phyloP scores from a whole-genome alignment of 2,888 invertebrate genomes.

The Heliconius ismenius region DNA sequence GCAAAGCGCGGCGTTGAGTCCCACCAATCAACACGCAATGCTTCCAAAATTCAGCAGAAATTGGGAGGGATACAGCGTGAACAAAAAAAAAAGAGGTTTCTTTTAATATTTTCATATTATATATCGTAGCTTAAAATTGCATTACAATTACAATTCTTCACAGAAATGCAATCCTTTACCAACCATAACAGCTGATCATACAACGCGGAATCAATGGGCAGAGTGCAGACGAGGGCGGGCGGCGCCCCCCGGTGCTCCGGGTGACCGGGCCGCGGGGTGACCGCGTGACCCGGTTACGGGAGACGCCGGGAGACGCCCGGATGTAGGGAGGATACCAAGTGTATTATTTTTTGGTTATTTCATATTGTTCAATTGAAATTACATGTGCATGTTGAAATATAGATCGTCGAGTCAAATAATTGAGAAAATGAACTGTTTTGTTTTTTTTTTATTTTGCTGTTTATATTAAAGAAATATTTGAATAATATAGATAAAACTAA shows the following conservation, averaged over 20 bases:
- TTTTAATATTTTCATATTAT: too few relatives aligned
- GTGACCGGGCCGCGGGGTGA: constrained; percentile 66
- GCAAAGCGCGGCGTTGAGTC: too few relatives aligned
- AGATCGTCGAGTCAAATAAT: not conserved
- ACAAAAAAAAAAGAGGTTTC: too few relatives aligned
- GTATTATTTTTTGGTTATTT: not conserved
- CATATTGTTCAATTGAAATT: not conserved
- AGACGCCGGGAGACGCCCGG: constrained; percentile 52
- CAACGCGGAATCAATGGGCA: constrained; percentile 62
- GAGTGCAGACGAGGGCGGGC: constrained; percentile 48
- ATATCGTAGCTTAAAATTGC: too few relatives aligned
- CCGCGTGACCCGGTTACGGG: constrained; percentile 68
- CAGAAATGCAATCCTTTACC: constrained; percentile 36
- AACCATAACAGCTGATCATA: constrained; percentile 14
- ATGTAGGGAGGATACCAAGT: constrained; percentile 3
- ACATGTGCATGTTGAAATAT: not conserved
- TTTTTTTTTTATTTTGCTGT: too few relatives aligned
- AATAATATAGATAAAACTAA: not conserved
- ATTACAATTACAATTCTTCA: not conserved
- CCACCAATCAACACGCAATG: too few relatives aligned
- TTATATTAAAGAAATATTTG: not conserved
- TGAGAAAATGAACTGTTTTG: not conserved
- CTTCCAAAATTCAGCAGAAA: too few relatives aligned
- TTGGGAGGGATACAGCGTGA: too few relatives aligned
- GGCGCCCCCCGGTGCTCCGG: constrained; percentile 51